Base-by-base conservation (phyloP, 2,888 invertebrate genomes). In the Eristalis arbustorum region DNA sequence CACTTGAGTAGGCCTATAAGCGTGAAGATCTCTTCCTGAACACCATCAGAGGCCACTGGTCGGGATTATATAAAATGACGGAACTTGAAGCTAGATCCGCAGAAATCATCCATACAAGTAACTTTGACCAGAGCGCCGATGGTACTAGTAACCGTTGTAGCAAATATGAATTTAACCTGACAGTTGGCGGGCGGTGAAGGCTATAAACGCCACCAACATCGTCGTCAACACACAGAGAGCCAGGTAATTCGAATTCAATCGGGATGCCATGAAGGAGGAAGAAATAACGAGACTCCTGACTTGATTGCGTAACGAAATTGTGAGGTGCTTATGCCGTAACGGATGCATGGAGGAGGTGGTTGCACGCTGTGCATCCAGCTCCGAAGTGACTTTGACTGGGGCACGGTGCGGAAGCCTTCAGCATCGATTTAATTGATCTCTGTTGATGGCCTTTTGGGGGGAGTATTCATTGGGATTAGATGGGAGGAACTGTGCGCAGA, bases 301-400 rank as follows among this genome's bases (percentile, higher is more conserved):
- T 68, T 63, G 73, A 62, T 80, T 80, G 73, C 74, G 68, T 74
- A 80, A 80, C 74, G 68, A 80, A 80, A 68, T 80, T 22, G 79
- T 68, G 14, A 64, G 56, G 67, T 75, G 31, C 69, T 22, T 69
- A 42, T 49, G 66, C 34, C 62, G 57, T 64, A 64, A 77, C 69
- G 68, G 13, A 40, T 64, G 68, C 76, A 62, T 34, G 61, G 37
- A n/a, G 14, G 56, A 63, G 63, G 69, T 62, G 18, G 10, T 25
- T 23, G 37, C 25, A 56, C 13, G 37, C 62, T 31, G 31, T 31
- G 31, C 28, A 14, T 13, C 40, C 6, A 56, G 37, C 49, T 8
- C 25, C 18, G 42, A 25, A 28, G 37, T 63, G 62, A 69, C 69
- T 69, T 42, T 6, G 49, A 69, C 63, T 34, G 34, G 62, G 61